A percentile compares a stretch with the other conserved stretches of the same genome.
phyloP scores from a whole-genome alignment of 2,113 vertebrate species.

The Channa argus region DNA sequence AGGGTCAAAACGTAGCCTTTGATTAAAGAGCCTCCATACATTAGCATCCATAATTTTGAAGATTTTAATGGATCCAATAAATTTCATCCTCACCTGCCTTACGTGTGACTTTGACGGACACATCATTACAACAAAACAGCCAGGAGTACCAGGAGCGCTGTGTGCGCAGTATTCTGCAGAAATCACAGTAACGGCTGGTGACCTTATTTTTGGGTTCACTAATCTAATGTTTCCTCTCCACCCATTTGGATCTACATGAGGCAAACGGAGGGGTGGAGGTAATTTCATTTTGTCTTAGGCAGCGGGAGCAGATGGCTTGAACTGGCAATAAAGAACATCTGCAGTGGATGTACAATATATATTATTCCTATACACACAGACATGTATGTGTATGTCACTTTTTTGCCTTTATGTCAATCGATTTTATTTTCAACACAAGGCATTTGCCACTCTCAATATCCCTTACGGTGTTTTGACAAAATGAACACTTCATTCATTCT shows the following conservation, averaged over 20 bases:
- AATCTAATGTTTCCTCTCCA: constrained; percentile 68
- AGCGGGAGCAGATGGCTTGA: constrained; percentile 58
- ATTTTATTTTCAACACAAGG: constrained; percentile 3
- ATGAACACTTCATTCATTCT: background rate
- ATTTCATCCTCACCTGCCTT: constrained; percentile 63
- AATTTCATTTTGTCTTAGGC: constrained; percentile 62
- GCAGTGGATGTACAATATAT: constrained; percentile 22
- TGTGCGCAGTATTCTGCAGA: constrained; percentile 41
- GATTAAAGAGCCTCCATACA: constrained; percentile 71
- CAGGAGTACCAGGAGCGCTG: constrained; percentile 16
- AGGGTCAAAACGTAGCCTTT: constrained; percentile 59
- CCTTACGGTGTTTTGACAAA: background rate
- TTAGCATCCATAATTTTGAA: constrained; percentile 76
- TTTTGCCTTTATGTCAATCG: background rate
- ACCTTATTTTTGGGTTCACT: constrained; percentile 67
- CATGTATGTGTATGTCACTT: background rate
- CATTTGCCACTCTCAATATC: constrained; percentile 1
- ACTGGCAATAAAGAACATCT: constrained; percentile 12
- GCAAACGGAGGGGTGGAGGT: constrained; percentile 49
- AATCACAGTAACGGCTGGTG: constrained; percentile 43
- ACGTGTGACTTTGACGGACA: constrained; percentile 67
- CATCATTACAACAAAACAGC: constrained; percentile 30
- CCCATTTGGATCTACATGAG: constrained; percentile 58
- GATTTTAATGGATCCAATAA: constrained; percentile 71
- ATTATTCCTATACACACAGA: constrained; percentile 6